Evolutionary conservation across 35 echinoderm and acorn worm genomes (phyloP).

Genomic region (Anneissia japonica): DNA sequence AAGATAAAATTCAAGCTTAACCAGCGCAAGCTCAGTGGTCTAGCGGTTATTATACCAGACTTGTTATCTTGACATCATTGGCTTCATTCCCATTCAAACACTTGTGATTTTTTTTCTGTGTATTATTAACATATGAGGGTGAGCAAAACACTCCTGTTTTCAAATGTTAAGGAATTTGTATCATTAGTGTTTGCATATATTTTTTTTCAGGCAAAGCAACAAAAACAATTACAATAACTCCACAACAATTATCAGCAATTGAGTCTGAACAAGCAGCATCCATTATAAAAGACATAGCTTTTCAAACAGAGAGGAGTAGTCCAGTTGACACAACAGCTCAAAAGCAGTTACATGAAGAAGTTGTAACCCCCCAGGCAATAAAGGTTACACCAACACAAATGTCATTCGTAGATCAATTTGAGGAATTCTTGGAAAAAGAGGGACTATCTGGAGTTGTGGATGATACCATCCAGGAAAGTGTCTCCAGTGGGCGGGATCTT

Average conservation of each 20-base stretch:
- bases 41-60: too few relatives aligned
- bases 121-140: too few relatives aligned
- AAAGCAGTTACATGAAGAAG: background rate
- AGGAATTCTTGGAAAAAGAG: conserved; percentile 89
- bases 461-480: background rate
- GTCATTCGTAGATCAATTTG: conserved; percentile 89
- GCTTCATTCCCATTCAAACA: too few relatives aligned
- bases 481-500: background rate
- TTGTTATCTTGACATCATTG: too few relatives aligned
- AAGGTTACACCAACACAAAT: conserved; percentile 45
- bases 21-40: too few relatives aligned
- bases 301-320: background rate
- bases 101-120: too few relatives aligned
- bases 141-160: too few relatives aligned
- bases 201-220: background rate
- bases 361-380: background rate
- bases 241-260: background rate
- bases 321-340: background rate
- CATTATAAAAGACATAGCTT: background rate
- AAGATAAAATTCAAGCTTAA: too few relatives aligned
- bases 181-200: too few relatives aligned
- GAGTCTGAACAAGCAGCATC: background rate
- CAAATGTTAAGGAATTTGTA: too few relatives aligned
- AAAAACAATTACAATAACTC: background rate
- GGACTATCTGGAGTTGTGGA: conserved; percentile 14